phyloP scores from a whole-genome alignment of 2,797 vertebrate genomes.

The Coreius guichenoti region DNA sequence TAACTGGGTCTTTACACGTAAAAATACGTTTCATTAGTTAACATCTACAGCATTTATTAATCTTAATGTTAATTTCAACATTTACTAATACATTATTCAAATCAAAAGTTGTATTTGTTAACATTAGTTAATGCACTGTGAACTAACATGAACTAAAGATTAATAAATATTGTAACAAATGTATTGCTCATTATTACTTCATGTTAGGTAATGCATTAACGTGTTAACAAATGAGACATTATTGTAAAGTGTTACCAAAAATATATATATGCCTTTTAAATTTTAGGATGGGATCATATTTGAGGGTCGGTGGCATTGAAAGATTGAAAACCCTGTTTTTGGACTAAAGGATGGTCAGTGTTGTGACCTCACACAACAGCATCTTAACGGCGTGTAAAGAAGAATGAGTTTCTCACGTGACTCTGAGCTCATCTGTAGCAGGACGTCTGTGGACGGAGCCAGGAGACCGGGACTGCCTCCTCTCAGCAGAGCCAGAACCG shows the following conservation, averaged over 20 bases:
- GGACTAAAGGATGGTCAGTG: not conserved
- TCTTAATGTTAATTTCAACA: too few species aligned
- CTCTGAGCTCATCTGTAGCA: conserved; percentile 86
- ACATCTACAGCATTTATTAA: too few species aligned
- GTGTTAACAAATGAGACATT: too few species aligned
- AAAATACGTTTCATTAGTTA: not conserved
- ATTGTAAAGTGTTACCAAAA: too few species aligned
- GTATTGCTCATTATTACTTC: too few species aligned
- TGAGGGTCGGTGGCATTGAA: not conserved
- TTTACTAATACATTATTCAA: too few species aligned
- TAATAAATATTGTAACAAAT: too few species aligned
- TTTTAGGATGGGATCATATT: not conserved
- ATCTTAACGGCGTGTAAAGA: not conserved
- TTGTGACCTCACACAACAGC: not conserved
- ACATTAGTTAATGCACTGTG: too few species aligned
- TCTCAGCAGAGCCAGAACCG: conserved; percentile 79
- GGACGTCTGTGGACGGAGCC: conserved; percentile 80
- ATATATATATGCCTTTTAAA: not conserved
- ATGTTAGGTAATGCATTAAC: too few species aligned
- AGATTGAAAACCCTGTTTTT: not conserved
- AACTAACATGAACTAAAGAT: too few species aligned
- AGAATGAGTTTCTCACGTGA: conserved; percentile 82
- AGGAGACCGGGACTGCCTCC: conserved; percentile 77
- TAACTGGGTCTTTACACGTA: not conserved
- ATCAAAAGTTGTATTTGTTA: too few species aligned